These are phyloP conservation scores for Solenodon paradoxus DNA, from an alignment of 2,113 vertebrate genomes.

Conservation along the genomic window DNA sequence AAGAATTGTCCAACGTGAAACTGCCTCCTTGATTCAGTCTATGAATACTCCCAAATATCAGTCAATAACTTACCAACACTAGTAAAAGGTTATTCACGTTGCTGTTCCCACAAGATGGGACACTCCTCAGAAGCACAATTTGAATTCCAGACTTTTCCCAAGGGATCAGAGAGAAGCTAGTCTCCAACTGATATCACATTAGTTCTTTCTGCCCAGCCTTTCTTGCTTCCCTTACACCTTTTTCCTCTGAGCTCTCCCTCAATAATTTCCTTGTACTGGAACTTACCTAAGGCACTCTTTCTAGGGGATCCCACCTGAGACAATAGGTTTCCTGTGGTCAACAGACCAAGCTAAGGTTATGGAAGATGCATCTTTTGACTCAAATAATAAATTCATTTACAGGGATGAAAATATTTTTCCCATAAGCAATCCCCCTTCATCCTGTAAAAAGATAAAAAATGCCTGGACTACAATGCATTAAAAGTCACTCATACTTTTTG, in stretches of 20 bases:
- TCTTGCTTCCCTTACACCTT: background rate
- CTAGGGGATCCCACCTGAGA: background rate
- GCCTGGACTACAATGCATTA: background rate
- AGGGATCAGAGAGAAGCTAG: background rate
- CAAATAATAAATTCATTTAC: background rate
- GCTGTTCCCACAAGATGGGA: background rate
- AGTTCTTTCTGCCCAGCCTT: background rate
- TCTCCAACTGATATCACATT: background rate
- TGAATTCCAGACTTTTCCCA: background rate
- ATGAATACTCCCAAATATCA: background rate
- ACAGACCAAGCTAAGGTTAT: background rate
- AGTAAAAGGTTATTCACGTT: background rate
- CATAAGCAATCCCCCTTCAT: background rate
- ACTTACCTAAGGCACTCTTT: background rate
- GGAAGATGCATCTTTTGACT: background rate
- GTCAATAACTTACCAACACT: background rate
- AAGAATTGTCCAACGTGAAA: background rate
- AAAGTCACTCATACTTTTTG: background rate
- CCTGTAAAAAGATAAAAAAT: background rate
- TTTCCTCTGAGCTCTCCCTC: background rate
- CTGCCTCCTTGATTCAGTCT: background rate
- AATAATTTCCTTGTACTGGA: background rate
- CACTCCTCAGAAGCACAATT: background rate
- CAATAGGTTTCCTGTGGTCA: background rate
- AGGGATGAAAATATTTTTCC: background rate